Evolutionary conservation across 2,888 invertebrate genomes (phyloP).

Genomic region (Seira sanloemensis): DNA sequence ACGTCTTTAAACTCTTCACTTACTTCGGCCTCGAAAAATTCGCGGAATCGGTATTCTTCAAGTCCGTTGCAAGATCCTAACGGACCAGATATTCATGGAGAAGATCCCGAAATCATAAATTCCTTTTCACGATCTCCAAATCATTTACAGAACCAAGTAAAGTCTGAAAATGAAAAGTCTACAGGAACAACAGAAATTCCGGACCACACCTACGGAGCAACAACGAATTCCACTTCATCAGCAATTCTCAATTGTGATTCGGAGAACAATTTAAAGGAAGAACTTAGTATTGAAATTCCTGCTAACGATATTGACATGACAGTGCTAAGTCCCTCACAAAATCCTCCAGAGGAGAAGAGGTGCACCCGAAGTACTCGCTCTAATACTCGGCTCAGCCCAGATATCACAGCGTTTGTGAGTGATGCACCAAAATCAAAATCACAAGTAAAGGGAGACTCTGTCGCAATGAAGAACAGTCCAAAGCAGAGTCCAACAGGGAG

Average conservation of each 20-base stretch:
- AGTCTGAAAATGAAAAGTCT: constrained; percentile 33
- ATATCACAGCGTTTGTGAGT: constrained; percentile 73
- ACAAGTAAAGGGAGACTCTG: constrained; percentile 59
- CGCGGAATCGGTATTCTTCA: not conserved
- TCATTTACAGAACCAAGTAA: too few species aligned
- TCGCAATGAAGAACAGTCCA: constrained; percentile 71
- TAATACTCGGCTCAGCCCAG: constrained; percentile 75
- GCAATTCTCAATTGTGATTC: constrained; percentile 80
- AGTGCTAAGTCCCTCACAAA: constrained; percentile 46
- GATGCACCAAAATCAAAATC: constrained; percentile 69
- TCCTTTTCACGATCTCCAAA: constrained; percentile 66
- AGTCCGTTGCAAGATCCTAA: constrained; percentile 54
- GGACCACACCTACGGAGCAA: constrained; percentile 63
- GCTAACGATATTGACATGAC: constrained; percentile 76
- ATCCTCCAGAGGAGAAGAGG: constrained; percentile 75
- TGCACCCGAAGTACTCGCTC: constrained; percentile 75
- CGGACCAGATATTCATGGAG: constrained; percentile 70
- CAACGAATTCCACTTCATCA: constrained; percentile 27
- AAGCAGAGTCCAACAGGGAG: constrained; percentile 73
- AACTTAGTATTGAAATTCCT: constrained; percentile 89
- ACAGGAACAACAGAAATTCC: constrained; percentile 13
- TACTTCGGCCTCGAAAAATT: not conserved
- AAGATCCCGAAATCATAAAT: constrained; percentile 73
- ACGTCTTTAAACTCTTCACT: not conserved
- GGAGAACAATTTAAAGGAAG: constrained; percentile 50